Conservation (phyloP, 2,888 invertebrate genomes). For the Thereva nobilitata region DNA sequence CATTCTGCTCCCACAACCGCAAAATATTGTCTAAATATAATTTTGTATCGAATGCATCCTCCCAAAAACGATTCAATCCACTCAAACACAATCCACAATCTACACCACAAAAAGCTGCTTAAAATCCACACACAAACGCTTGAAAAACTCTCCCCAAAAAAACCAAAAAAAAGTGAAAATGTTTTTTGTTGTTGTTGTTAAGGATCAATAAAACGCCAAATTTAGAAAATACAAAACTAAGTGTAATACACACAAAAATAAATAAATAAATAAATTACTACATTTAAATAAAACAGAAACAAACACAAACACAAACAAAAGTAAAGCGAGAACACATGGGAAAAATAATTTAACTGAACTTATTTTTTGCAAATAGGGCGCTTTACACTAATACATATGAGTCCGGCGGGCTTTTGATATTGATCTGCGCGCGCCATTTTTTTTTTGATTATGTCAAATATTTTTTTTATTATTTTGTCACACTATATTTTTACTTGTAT, state of each 20-base stretch:
- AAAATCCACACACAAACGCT: conserved; percentile 24
- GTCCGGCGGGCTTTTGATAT: conserved; percentile 7
- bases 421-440: conserved; percentile 6
- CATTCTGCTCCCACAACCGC: no score
- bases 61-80: neutral
- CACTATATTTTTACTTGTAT: no score
- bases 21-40: neutral
- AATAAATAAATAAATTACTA: conserved; percentile 36
- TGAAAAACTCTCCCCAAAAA: conserved; percentile 20
- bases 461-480: no score
- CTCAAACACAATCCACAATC: conserved; percentile 4
- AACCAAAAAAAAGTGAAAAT: no score
- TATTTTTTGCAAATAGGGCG: no score
- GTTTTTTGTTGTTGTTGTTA: neutral
- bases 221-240: conserved; percentile 10
- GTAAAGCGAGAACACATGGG: neutral
- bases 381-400: no score
- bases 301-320: conserved; percentile 11
- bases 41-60: neutral
- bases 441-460: conserved; percentile 6
- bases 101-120: conserved; percentile 1
- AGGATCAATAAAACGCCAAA: conserved; percentile 21
- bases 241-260: conserved; percentile 31
- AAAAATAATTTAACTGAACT: no score
- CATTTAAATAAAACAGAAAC: conserved; percentile 16